Evolutionary conservation across 2,113 vertebrate genomes (phyloP).

Genomic region (Parus major): DNA sequence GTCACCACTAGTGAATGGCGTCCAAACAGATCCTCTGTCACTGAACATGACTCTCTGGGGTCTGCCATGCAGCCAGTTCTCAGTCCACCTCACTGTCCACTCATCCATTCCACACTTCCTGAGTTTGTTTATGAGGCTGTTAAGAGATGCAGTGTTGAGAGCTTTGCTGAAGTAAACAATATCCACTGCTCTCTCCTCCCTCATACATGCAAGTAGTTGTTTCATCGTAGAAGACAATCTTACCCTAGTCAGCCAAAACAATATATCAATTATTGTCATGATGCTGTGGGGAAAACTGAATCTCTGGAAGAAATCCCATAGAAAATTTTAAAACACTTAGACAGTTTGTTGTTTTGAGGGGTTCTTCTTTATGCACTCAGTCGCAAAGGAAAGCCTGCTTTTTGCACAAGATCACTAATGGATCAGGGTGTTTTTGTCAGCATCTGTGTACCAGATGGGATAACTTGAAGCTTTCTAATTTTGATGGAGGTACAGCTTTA

Average conservation of each 20-base stretch:
- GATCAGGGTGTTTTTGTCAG: background rate
- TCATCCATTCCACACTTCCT: background rate
- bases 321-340: background rate
- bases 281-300: background rate
- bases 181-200: background rate
- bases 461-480: background rate
- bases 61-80: background rate
- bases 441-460: background rate
- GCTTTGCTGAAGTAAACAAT: background rate
- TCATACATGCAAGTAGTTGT: background rate
- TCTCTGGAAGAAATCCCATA: background rate
- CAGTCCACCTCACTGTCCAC: background rate
- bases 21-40: background rate
- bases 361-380: background rate
- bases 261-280: background rate
- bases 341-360: background rate
- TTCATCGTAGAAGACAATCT: background rate
- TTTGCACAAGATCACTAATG: background rate
- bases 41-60: background rate
- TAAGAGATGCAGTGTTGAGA: background rate
- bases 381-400: background rate
- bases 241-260: background rate
- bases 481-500: background rate
- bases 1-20: no score
- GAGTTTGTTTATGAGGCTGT: background rate